Base-by-base conservation (phyloP, 2,797 vertebrate genomes). In the Sebastes flavidus region DNA sequence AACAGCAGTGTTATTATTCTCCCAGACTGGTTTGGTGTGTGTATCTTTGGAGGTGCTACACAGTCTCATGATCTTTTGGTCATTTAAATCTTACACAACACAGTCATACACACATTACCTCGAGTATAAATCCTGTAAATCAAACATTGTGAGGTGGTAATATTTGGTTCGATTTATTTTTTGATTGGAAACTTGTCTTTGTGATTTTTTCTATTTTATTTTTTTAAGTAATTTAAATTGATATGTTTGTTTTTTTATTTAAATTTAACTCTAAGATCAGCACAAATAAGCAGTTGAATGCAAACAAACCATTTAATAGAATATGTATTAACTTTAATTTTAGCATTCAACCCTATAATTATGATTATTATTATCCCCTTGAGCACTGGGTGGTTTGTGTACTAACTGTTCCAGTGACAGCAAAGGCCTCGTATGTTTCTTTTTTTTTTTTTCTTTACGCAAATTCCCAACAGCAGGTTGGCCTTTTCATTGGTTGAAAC, bases 401-500 rank as follows among this genome's bases (percentile, higher is more conserved):
- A 24, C 4, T 80, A 90, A 90, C 87, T 90, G 89, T 89, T 79
- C 29, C 32, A 69, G 22, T 16, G 42, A 18, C 67, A 55, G 65
- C 29, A 13, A 13, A 74, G 78, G 80, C 65, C 82, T 22, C 4
- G 74, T 86, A 0, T 38, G 36, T 38, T 42, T 42, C 6, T 42
- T 42, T 16, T 20, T 46, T 49, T 1, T 8, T 9, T 52, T 52
- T 88, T 63, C 71, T 89, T 22, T 94, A 95, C 71, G 92, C 94
- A 96, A 95, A 96, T 94, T 29, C 89, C 69, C 92, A 87, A 81
- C 87, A 92, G 89, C 84, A 62, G 79, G 38, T 73, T 59, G 82
- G 86, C 63, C 85, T 81, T 88, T 87, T 93, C 90, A 96, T 96
- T 96, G 95, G 95, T 74, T 85, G 90, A 95, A 92, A 94, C 86